A percentile compares a stretch with the other conserved stretches of the same genome.
These are phyloP conservation scores for Dicycla oo DNA, from an alignment of 2,888 invertebrate genomes.

Conservation along the genomic window DNA sequence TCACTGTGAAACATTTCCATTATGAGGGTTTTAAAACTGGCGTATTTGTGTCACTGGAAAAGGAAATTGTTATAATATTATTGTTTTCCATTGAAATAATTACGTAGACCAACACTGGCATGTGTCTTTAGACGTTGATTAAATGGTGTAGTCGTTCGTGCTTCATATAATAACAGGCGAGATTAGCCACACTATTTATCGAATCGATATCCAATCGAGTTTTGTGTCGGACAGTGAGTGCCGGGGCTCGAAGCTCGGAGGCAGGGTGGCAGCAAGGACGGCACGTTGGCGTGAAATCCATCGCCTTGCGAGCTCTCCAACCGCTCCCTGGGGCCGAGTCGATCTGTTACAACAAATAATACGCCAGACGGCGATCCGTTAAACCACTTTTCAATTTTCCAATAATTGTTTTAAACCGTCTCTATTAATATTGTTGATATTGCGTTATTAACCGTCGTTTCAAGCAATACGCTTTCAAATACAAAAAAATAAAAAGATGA, in stretches of 20 bases:
- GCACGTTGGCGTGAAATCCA: constrained; percentile 59
- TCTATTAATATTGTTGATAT: constrained; percentile 51
- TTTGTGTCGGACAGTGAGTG: constrained; percentile 50
- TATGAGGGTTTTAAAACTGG: constrained; percentile 18
- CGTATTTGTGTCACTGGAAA: constrained; percentile 15
- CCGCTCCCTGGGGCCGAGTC: constrained; percentile 65
- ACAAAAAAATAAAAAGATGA: background rate
- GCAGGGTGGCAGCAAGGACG: constrained; percentile 39
- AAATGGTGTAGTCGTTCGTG: constrained; percentile 44
- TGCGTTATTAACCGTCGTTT: constrained; percentile 27
- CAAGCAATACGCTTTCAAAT: background rate
- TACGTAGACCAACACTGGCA: constrained; percentile 19
- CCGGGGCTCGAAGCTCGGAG: constrained; percentile 17
- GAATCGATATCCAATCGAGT: constrained; percentile 62
- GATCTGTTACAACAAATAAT: constrained; percentile 71
- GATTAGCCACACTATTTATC: constrained; percentile 57
- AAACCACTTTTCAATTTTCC: constrained; percentile 68
- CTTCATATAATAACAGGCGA: constrained; percentile 50
- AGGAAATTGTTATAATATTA: constrained; percentile 18
- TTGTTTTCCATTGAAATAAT: constrained; percentile 25
- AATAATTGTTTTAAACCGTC: constrained; percentile 64
- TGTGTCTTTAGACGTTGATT: constrained; percentile 30
- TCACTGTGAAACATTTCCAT: constrained; percentile 37
- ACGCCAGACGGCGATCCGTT: constrained; percentile 66
- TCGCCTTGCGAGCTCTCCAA: constrained; percentile 58